These are phyloP conservation scores for Micromesistius poutassou DNA, from an alignment of 2,797 vertebrate genomes.

Conservation along the genomic window DNA sequence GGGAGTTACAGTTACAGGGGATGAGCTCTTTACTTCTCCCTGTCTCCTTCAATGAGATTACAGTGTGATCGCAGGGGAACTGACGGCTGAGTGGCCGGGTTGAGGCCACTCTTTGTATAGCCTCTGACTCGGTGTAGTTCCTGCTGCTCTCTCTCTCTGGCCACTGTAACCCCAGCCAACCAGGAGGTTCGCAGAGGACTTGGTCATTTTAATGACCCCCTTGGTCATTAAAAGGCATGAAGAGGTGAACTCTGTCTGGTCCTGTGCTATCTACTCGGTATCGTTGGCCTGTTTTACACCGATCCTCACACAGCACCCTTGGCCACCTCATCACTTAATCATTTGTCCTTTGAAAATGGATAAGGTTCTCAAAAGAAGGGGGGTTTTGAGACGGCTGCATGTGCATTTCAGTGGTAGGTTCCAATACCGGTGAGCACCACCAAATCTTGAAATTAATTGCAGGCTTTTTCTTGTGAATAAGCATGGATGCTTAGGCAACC, in stretches of 20 bases:
- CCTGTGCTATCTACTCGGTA: background rate
- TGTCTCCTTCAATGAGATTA: background rate
- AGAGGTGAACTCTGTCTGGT: background rate
- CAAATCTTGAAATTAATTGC: too few species aligned
- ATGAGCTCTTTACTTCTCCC: background rate
- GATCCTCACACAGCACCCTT: background rate
- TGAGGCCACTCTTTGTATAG: background rate
- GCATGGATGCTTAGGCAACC: background rate
- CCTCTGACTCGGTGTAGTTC: background rate
- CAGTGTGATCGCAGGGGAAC: background rate
- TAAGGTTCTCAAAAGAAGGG: background rate
- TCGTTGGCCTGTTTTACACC: background rate
- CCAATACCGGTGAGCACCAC: background rate
- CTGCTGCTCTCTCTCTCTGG: background rate
- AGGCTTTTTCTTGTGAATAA: background rate
- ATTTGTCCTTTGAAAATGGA: background rate
- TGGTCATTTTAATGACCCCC: too few species aligned
- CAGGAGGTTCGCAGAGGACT: background rate
- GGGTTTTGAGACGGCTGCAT: background rate
- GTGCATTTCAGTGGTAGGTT: background rate
- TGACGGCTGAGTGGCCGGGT: background rate
- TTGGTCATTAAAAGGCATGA: background rate
- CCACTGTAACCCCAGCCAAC: background rate
- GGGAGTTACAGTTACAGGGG: background rate
- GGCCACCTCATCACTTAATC: background rate